phyloP scores from a whole-genome alignment of 2,888 invertebrate genomes.

The Sminthurides aquaticus region DNA sequence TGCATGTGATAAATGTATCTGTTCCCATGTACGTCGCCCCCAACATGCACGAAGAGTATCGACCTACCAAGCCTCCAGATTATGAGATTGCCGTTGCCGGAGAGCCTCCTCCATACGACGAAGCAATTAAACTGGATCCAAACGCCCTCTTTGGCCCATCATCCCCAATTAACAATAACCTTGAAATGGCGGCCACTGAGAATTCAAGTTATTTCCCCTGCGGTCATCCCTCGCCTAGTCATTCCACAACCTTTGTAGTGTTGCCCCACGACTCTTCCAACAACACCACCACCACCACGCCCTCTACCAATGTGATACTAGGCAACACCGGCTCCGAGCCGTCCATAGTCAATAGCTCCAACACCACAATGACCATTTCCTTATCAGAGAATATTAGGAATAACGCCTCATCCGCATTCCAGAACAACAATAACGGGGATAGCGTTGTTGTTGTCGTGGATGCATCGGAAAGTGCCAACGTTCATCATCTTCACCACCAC shows the following conservation, averaged over 20 bases:
- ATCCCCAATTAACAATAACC: background rate
- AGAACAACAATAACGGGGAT: background rate
- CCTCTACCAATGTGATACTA: no score
- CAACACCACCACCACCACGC: background rate
- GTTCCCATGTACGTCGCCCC: slow-evolving; percentile 41
- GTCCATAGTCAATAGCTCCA: background rate
- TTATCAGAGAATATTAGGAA: background rate
- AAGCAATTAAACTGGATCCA: slow-evolving; percentile 63
- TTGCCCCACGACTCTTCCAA: background rate
- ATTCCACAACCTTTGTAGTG: slow-evolving; percentile 16
- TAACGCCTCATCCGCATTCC: background rate
- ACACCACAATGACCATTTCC: slow-evolving; percentile 1
- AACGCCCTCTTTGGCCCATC: slow-evolving; percentile 28
- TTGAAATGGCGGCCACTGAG: background rate
- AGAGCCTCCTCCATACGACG: slow-evolving; percentile 59
- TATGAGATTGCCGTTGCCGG: slow-evolving; percentile 63
- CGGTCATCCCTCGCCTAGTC: slow-evolving; percentile 36
- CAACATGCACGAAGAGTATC: slow-evolving; percentile 32
- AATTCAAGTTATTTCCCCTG: slow-evolving; percentile 21
- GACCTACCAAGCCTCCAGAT: slow-evolving; percentile 57
- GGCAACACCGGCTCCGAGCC: background rate
- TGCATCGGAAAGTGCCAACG: slow-evolving; percentile 19
- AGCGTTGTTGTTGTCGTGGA: slow-evolving; percentile 19
- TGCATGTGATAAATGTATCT: slow-evolving; percentile 42
- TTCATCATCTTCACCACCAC: slow-evolving; percentile 2